A percentile compares a stretch with the other conserved stretches of the same genome.
These are phyloP conservation scores for Microdon myrmicae DNA, from an alignment of 2,888 invertebrate species.

Conservation along the genomic window DNA sequence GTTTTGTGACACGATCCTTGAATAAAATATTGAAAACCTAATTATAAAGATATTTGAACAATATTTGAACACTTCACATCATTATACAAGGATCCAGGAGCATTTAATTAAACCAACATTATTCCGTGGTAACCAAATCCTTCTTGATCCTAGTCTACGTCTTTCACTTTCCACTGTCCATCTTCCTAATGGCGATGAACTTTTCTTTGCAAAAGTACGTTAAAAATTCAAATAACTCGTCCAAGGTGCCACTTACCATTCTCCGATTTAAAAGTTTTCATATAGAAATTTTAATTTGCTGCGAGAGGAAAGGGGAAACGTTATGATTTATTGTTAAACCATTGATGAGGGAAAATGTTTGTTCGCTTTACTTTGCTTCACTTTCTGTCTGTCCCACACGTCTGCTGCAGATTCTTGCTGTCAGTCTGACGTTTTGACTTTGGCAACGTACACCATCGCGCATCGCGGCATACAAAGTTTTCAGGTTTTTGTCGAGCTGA, in stretches of 20 bases:
- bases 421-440: constrained; percentile 36
- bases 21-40: constrained; percentile 59
- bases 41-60: constrained; percentile 53
- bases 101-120: constrained; percentile 22
- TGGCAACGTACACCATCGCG: constrained; percentile 20
- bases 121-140: constrained; percentile 27
- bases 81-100: constrained; percentile 11
- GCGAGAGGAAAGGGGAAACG: too few species aligned
- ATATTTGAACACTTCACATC: constrained; percentile 39
- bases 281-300: constrained; percentile 30
- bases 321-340: constrained; percentile 21
- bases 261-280: constrained; percentile 34
- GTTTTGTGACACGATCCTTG: constrained; percentile 66
- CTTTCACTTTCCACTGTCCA: constrained; percentile 6
- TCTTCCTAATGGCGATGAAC: constrained; percentile 18
- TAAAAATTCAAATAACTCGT: constrained; percentile 25
- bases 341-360: constrained; percentile 8
- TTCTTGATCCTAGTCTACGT: too few species aligned
- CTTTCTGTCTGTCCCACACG: constrained; percentile 41
- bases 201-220: constrained; percentile 26
- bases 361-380: constrained; percentile 16
- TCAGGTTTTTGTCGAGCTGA: constrained; percentile 4
- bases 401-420: constrained; percentile 27
- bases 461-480: constrained; percentile 3
- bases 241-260: constrained; percentile 30